phyloP scores from a whole-genome alignment of 2,888 invertebrate genomes.

The Biston stratarius region DNA sequence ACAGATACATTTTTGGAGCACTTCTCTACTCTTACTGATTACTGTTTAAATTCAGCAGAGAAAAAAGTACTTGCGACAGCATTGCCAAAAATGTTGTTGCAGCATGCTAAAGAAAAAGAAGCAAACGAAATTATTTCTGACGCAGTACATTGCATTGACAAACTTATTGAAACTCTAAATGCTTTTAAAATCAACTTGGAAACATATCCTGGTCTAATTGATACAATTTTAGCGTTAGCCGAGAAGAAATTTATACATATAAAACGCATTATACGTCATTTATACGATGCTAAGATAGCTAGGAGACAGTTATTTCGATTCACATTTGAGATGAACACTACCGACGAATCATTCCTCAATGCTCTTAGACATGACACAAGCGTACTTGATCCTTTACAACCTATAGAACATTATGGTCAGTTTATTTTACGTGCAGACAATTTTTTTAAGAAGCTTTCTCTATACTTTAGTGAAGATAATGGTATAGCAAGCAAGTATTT shows the following conservation, averaged over 20 bases:
- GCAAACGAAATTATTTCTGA: slow-evolving; percentile 34
- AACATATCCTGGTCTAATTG: slow-evolving; percentile 47
- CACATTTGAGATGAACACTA: slow-evolving; percentile 56
- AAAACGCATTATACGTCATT: slow-evolving; percentile 47
- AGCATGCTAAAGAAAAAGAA: slow-evolving; percentile 43
- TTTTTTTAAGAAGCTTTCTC: slow-evolving; percentile 56
- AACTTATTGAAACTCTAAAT: slow-evolving; percentile 55
- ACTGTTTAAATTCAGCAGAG: slow-evolving; percentile 57
- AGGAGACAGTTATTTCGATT: slow-evolving; percentile 59
- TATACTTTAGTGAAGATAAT: slow-evolving; percentile 63
- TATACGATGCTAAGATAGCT: slow-evolving; percentile 57
- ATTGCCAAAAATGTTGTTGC: slow-evolving; percentile 50
- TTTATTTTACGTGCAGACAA: slow-evolving; percentile 37
- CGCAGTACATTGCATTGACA: slow-evolving; percentile 40
- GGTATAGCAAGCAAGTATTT: slow-evolving; percentile 57
- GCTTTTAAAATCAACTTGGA: slow-evolving; percentile 53
- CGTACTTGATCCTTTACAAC: slow-evolving; percentile 43
- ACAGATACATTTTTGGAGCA: slow-evolving; percentile 54
- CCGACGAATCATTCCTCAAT: slow-evolving; percentile 65
- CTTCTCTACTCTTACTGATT: slow-evolving; percentile 61
- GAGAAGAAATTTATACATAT: slow-evolving; percentile 45
- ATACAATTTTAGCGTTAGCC: slow-evolving; percentile 50
- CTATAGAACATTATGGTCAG: slow-evolving; percentile 2
- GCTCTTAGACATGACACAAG: slow-evolving; percentile 62
- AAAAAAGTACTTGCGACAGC: slow-evolving; percentile 46